Evolutionary conservation across 1,140 invertebrate species (phyloP).

Genomic region (Globodera ellingtonae): DNA sequence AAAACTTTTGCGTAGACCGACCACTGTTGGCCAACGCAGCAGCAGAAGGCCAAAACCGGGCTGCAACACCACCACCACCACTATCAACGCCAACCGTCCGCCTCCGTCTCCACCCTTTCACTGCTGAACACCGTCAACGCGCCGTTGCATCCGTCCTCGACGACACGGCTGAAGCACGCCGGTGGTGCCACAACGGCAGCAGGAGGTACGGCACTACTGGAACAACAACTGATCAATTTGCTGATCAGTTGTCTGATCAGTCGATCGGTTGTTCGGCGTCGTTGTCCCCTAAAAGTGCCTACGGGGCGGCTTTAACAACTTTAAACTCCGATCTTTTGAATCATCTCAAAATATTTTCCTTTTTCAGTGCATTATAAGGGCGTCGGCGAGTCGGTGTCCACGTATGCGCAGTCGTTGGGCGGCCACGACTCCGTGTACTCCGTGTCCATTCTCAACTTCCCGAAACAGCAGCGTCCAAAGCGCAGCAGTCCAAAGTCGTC

Average conservation of each 20-base stretch:
- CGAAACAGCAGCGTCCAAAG: constrained; percentile 17
- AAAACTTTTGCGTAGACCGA: constrained; percentile 32
- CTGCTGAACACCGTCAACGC: constrained; percentile 1
- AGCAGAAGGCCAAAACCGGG: constrained; percentile 33
- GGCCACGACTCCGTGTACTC: constrained; percentile 13
- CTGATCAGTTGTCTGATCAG: no score
- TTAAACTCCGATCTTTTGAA: no score
- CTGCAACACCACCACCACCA: neutral
- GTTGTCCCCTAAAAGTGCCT: no score
- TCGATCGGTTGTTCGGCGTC: no score
- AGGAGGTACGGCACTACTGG: neutral
- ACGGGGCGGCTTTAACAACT: no score
- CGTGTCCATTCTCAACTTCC: constrained; percentile 5
- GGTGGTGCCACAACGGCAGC: no score
- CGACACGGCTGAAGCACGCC: neutral
- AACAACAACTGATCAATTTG: no score
- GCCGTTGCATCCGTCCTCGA: neutral
- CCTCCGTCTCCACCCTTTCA: constrained; percentile 5
- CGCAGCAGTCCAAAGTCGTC: constrained; percentile 30
- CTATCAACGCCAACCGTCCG: constrained; percentile 12
- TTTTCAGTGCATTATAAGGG: neutral
- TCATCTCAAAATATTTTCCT: no score
- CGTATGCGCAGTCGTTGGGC: constrained; percentile 20
- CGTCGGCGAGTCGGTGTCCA: neutral
- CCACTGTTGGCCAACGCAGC: constrained; percentile 58